A percentile compares a stretch with the other conserved stretches of the same genome.
phyloP scores from a whole-genome alignment of 1,140 invertebrate genomes.

The Ceratina calcarata region DNA sequence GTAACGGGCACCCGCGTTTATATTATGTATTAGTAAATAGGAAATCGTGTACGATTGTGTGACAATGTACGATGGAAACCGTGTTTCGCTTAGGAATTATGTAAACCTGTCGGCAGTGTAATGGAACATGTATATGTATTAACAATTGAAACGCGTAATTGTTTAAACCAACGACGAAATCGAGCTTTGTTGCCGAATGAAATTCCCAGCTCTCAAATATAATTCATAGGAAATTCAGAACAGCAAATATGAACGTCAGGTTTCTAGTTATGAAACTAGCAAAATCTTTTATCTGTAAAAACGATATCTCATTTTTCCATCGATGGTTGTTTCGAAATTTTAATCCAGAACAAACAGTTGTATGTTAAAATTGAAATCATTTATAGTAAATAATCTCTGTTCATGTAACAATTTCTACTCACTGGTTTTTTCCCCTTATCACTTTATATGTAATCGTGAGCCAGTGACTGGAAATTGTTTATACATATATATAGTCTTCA shows the following conservation, averaged over 20 bases:
- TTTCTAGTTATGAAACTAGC: not conserved
- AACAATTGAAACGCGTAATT: constrained; percentile 9
- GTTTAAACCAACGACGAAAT: constrained; percentile 16
- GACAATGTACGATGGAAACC: constrained; percentile 49
- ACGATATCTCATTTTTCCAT: not conserved
- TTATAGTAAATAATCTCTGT: no score
- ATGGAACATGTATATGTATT: not conserved
- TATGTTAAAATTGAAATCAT: not conserved
- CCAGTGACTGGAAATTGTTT: not conserved
- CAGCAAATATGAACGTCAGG: not conserved
- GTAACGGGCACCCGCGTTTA: constrained; percentile 2
- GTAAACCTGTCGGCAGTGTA: constrained; percentile 36
- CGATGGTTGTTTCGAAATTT: not conserved
- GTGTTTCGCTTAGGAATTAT: constrained; percentile 38
- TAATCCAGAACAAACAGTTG: not conserved
- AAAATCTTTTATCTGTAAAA: not conserved
- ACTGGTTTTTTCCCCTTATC: no score
- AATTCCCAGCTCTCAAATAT: no score
- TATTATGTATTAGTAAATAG: not conserved
- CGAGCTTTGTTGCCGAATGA: constrained; percentile 8
- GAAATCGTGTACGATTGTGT: constrained; percentile 34
- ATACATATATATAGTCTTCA: no score
- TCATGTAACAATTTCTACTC: no score
- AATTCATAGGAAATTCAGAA: not conserved
- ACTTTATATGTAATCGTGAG: no score